phyloP scores from a whole-genome alignment of 2,113 vertebrate genomes.

The Dipodomys ordii region DNA sequence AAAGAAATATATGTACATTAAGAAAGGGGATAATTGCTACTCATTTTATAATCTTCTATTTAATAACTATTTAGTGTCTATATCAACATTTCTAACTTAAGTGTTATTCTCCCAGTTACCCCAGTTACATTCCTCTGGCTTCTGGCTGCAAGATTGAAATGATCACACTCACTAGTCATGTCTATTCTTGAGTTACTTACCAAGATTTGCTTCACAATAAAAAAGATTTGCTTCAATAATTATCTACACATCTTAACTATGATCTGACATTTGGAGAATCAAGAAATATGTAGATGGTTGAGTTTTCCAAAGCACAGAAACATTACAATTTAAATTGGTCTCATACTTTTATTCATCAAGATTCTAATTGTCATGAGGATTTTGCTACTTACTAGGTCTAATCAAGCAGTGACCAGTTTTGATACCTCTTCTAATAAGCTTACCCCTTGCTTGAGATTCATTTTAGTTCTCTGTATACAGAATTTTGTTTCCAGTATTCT shows the following conservation, averaged over 20 bases:
- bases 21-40: background rate
- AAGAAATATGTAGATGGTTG: constrained; percentile 22
- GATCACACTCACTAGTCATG: background rate
- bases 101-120: background rate
- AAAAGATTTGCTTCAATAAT: background rate
- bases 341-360: constrained; percentile 9
- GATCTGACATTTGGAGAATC: background rate
- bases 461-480: constrained; percentile 1
- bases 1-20: background rate
- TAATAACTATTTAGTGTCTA: constrained; percentile 12
- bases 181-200: constrained; percentile 18
- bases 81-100: constrained; percentile 61
- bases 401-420: constrained; percentile 34
- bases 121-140: background rate
- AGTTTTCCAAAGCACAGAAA: constrained; percentile 33
- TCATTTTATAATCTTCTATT: constrained; percentile 41
- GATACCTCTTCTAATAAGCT: background rate
- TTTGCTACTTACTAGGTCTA: constrained; percentile 20
- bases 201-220: constrained; percentile 25
- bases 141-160: constrained; percentile 40
- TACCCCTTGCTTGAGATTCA: background rate
- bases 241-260: background rate
- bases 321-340: background rate
- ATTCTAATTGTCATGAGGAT: background rate
- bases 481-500: background rate